Evolutionary conservation across 2,888 invertebrate species (phyloP).

Genomic region (Pinctada fucata): DNA sequence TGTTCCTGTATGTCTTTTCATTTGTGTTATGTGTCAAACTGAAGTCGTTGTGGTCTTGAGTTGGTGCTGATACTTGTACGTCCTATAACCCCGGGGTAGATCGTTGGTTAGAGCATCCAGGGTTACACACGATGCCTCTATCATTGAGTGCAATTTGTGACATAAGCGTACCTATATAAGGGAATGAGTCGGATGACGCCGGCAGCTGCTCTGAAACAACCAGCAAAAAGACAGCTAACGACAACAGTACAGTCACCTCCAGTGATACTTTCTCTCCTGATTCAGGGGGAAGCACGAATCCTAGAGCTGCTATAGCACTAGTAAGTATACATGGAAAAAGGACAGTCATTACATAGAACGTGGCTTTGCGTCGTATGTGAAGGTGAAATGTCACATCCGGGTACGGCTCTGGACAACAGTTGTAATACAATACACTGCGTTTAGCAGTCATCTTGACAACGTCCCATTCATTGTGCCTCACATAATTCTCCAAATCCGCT

Average conservation of each 20-base stretch:
- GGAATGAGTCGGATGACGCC: slow-evolving; percentile 66
- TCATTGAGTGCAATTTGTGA: too few relatives aligned
- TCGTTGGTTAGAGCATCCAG: too few relatives aligned
- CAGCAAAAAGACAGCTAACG: slow-evolving; percentile 66
- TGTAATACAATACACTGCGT: slow-evolving; percentile 46
- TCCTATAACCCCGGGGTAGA: too few relatives aligned
- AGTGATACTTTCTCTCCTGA: slow-evolving; percentile 69
- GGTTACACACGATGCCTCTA: too few relatives aligned
- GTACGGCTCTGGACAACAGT: slow-evolving; percentile 53
- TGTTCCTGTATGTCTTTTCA: too few relatives aligned
- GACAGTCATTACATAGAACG: slow-evolving; percentile 65
- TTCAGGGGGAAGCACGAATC: slow-evolving; percentile 65
- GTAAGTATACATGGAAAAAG: slow-evolving; percentile 66
- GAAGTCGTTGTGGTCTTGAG: too few relatives aligned
- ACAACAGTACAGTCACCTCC: slow-evolving; percentile 65
- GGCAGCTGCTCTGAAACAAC: slow-evolving; percentile 68
- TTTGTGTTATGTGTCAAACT: too few relatives aligned
- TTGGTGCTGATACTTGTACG: too few relatives aligned
- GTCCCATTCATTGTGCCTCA: slow-evolving; percentile 51
- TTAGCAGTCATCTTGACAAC: slow-evolving; percentile 39
- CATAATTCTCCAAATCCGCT: slow-evolving; percentile 49
- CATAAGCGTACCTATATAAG: slow-evolving; percentile 58
- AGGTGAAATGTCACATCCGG: slow-evolving; percentile 54
- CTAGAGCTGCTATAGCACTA: slow-evolving; percentile 51
- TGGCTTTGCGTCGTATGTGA: slow-evolving; percentile 52